Evolutionary conservation across 2,113 vertebrate genomes (phyloP), one percentile per base, ranked within the genome.

Genomic region (Spermophilus dauricus): DNA sequence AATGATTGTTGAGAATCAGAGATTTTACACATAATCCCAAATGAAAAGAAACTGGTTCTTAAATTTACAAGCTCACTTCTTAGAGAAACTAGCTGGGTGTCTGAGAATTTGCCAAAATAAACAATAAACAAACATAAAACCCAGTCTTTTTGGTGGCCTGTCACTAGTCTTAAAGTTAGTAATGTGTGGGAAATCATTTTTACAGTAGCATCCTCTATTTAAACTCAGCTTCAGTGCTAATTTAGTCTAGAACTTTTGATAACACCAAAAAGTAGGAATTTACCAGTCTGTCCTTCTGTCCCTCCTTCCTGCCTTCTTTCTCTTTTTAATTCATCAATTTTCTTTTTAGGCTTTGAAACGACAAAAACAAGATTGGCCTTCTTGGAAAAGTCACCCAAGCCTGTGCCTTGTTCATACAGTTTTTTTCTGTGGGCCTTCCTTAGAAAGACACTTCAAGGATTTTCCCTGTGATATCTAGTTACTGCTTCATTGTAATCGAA

Each of bases 21-120:
- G 0, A 65, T 56, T 69, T 94, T 94, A 77, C 67, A 16, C 85
- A 9, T 72, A 73, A 12, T 95, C 67, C 80, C 8, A 96, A 75
- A 53, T 82, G 28, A 86, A 95, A 83, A 72, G 87, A 89, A 94
- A 81, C 24, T 93, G 26, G 8, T 28, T 73, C n/a, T 92, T 91
- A 84, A 42, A 2, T 1, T 93, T 80, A 73, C 3, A 88, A 30
- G n/a, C 34, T 91, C 3, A 28, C 72, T 86, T 72, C 93, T 86
- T 72, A 61, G 58, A 94, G 24, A 86, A 63, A 73, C n/a, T 82
- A 65, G 8, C n/a, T 80, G 48, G 4, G 9, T 65, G 88, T 94
- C 82, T 70, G 30, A 95, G 78, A 91, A 85, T 85, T 70, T 65
- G 10, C n/a, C 8, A 37, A 56, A 24, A 51, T 12, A 24, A 51